Evolutionary conservation across 2,113 vertebrate genomes (phyloP).

Genomic region (Tyrannus savana): DNA sequence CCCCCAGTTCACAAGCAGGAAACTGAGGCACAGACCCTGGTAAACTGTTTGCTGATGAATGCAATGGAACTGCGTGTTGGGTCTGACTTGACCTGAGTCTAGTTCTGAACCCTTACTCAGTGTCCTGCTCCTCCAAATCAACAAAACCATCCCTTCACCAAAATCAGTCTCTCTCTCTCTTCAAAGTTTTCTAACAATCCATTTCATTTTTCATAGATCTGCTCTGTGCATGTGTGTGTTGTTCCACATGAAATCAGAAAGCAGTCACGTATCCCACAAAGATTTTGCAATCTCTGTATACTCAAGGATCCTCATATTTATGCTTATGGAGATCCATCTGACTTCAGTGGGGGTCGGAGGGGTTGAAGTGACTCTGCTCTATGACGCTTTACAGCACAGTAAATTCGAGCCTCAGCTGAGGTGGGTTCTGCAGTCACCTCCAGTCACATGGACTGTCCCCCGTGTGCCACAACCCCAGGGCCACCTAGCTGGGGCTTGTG

Average conservation of each 20-base stretch:
- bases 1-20: background rate
- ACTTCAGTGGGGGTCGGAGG: fast-evolving
- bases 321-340: background rate
- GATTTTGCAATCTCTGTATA: background rate
- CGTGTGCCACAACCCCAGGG: background rate
- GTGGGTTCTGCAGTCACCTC: fast-evolving
- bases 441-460: fast-evolving
- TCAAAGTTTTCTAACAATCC: background rate
- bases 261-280: fast-evolving
- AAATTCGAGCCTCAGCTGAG: background rate
- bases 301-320: background rate
- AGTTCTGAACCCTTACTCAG: background rate
- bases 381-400: background rate
- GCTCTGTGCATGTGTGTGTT: fast-evolving
- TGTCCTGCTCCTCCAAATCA: background rate
- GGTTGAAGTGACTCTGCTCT: background rate
- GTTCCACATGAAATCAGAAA: background rate
- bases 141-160: background rate
- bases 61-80: fast-evolving
- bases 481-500: background rate
- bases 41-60: background rate
- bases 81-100: fast-evolving
- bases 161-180: background rate
- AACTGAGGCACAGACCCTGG: background rate
- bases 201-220: background rate